These are phyloP conservation scores for Pangasius macronema DNA, from an alignment of 2,797 vertebrate species.

Conservation along the genomic window DNA sequence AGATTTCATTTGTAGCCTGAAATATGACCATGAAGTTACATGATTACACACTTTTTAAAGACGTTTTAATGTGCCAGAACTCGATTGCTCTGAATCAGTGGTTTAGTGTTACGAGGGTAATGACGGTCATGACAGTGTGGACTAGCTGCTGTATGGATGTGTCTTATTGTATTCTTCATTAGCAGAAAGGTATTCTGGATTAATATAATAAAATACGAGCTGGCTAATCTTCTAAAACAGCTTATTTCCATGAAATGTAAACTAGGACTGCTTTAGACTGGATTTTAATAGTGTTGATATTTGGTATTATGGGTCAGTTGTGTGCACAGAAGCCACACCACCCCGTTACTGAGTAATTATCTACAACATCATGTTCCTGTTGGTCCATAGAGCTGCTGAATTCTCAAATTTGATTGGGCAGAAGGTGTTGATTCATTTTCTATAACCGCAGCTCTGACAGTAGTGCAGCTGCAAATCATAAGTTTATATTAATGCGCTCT, in stretches of 20 bases:
- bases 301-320: background rate
- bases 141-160: background rate
- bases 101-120: background rate
- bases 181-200: conserved; percentile 26
- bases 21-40: conserved; percentile 5
- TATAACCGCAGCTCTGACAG: background rate
- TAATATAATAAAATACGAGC: conserved; percentile 31
- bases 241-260: background rate
- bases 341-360: background rate
- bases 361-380: background rate
- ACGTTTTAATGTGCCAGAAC: conserved; percentile 29
- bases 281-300: background rate
- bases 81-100: background rate
- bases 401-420: background rate
- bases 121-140: background rate
- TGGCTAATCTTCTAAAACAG: background rate
- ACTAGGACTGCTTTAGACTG: background rate
- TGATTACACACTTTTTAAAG: background rate
- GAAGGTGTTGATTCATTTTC: background rate
- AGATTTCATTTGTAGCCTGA: conserved; percentile 12
- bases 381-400: background rate
- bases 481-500: background rate
- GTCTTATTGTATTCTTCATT: conserved; percentile 38
- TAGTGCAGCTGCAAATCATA: background rate
- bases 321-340: background rate